Evolutionary conservation across 2,797 vertebrate species (phyloP).

Genomic region (Nyctalus aviator): DNA sequence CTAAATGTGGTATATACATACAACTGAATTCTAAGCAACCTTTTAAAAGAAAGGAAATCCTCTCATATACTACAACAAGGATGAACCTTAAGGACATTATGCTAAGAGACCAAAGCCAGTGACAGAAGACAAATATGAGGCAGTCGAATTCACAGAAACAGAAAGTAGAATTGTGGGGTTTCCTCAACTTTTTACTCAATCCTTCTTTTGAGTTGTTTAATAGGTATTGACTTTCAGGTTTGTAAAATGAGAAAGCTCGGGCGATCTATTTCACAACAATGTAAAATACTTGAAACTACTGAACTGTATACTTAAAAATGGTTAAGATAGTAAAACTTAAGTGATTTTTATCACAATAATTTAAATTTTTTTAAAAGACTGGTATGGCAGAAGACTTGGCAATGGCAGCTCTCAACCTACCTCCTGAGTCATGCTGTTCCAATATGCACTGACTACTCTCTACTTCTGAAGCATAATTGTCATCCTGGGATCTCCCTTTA

Average conservation of each 20-base stretch:
- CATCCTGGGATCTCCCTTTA: slow-evolving; percentile 11
- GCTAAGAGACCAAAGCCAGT: not conserved
- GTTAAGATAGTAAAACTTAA: not conserved
- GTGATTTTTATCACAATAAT: not conserved
- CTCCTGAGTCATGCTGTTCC: not conserved
- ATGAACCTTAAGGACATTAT: slow-evolving; percentile 20
- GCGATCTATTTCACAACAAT: slow-evolving; percentile 19
- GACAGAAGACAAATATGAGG: slow-evolving; percentile 23
- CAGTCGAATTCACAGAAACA: slow-evolving; percentile 40
- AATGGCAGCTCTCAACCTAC: not conserved
- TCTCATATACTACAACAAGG: not conserved
- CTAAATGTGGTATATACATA: not conserved
- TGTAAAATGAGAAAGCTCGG: slow-evolving; percentile 17
- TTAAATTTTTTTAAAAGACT: not conserved
- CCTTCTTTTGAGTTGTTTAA: slow-evolving; percentile 6
- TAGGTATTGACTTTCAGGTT: slow-evolving; percentile 46
- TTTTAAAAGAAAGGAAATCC: not conserved
- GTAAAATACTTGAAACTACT: slow-evolving; percentile 1
- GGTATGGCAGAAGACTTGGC: not conserved
- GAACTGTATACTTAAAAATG: slow-evolving; percentile 16
- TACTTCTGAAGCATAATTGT: not conserved
- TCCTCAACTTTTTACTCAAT: not conserved
- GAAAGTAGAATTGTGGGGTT: slow-evolving; percentile 37
- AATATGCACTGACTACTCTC: not conserved
- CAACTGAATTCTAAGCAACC: not conserved